Evolutionary conservation across 2,888 invertebrate genomes (phyloP).

Genomic region (Rhagium mordax): DNA sequence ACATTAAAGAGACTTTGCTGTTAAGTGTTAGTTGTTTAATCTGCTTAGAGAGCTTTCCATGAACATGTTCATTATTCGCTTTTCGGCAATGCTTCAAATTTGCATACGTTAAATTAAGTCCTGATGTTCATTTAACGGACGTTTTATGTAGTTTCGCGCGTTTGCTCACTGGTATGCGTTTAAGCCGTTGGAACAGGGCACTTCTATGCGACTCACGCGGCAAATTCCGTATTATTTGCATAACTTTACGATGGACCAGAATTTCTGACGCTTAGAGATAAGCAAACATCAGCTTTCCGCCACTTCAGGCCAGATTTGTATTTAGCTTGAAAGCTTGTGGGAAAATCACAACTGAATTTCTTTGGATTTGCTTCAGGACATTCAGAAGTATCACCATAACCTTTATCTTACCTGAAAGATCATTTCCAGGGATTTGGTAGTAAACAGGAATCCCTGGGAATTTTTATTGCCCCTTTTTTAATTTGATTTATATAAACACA

Average conservation of each 20-base stretch:
- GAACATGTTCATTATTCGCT: slow-evolving; percentile 14
- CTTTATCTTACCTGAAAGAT: too few relatives aligned
- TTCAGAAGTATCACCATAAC: too few relatives aligned
- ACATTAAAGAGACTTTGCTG: not conserved
- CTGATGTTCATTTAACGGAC: not conserved
- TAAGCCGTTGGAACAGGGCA: not conserved
- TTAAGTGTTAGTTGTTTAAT: slow-evolving; percentile 3
- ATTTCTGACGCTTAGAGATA: too few relatives aligned
- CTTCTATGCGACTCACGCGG: not conserved
- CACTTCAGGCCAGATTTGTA: too few relatives aligned
- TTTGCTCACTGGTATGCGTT: not conserved
- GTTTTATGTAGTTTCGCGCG: not conserved
- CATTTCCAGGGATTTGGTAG: too few relatives aligned
- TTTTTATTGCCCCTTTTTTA: too few relatives aligned
- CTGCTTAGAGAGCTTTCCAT: not conserved
- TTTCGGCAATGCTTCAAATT: not conserved
- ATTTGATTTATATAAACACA: too few relatives aligned
- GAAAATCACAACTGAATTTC: too few relatives aligned
- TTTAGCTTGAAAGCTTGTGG: too few relatives aligned
- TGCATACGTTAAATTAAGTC: not conserved
- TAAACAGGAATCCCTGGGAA: too few relatives aligned
- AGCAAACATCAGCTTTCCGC: too few relatives aligned
- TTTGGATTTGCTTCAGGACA: too few relatives aligned
- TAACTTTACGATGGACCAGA: not conserved
- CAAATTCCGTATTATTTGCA: not conserved